Conservation (phyloP, 2,113 vertebrate genomes). For the Phylloscopus whistleri region DNA sequence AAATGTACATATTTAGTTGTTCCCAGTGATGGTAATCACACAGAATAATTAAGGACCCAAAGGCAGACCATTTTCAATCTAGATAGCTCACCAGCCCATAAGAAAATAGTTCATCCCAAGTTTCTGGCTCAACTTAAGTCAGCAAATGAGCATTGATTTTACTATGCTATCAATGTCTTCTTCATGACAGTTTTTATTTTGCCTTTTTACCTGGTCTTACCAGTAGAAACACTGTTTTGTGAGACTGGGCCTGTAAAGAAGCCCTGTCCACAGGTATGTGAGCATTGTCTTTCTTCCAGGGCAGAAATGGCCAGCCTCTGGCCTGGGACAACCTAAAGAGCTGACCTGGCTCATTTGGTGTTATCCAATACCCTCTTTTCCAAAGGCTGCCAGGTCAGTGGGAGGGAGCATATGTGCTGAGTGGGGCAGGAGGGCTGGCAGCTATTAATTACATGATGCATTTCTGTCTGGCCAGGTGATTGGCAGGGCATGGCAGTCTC, state of each 20-base stretch:
- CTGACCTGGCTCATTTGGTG: not conserved
- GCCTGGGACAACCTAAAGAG: fast-evolving
- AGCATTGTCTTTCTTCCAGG: not conserved
- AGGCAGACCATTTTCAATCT: not conserved
- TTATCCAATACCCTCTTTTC: not conserved
- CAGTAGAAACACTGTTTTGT: not conserved
- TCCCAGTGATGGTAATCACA: not conserved
- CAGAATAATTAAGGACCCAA: not conserved
- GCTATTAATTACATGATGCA: not conserved
- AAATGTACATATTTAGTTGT: not conserved
- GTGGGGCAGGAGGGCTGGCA: not conserved
- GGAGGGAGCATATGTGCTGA: not conserved
- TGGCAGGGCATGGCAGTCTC: not conserved
- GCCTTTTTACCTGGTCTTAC: not conserved
- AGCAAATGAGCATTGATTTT: not conserved
- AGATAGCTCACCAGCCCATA: not conserved
- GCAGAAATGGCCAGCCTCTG: not conserved
- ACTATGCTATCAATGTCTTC: not conserved
- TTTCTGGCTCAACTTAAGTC: not conserved
- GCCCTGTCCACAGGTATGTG: not conserved
- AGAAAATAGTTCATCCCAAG: not conserved
- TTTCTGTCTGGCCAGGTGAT: not conserved
- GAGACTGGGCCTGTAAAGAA: not conserved
- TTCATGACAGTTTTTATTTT: not conserved
- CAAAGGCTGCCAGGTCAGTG: not conserved